Conservation (phyloP, 1,140 invertebrate genomes). For the Rhyacophila brunnea region DNA sequence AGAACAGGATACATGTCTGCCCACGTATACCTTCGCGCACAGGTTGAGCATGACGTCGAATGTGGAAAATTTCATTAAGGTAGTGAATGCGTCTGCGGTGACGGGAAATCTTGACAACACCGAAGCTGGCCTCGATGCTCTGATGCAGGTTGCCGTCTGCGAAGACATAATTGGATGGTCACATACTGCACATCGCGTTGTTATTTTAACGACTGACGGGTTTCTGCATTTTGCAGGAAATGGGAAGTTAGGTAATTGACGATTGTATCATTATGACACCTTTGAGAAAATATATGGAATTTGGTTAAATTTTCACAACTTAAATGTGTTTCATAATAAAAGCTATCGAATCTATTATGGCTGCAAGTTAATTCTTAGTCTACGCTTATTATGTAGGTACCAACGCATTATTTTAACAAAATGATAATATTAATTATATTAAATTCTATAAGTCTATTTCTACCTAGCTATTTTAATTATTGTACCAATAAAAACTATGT, state of each 20-base stretch:
- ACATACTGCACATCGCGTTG: constrained; percentile 57
- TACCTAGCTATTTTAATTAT: too few species aligned
- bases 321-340: too few species aligned
- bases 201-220: constrained; percentile 64
- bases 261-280: too few species aligned
- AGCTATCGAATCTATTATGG: too few species aligned
- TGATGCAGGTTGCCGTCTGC: constrained; percentile 97
- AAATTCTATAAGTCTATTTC: too few species aligned
- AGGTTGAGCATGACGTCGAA: constrained; percentile 59
- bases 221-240: constrained; percentile 65
- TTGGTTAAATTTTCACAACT: too few species aligned
- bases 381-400: too few species aligned
- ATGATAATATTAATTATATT: too few species aligned
- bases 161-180: constrained; percentile 65
- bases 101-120: constrained; percentile 97
- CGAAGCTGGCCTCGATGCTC: constrained; percentile 96
- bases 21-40: constrained; percentile 71
- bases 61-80: constrained; percentile 48
- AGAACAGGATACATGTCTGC: constrained; percentile 53
- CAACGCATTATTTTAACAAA: too few species aligned
- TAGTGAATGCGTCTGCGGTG: constrained; percentile 67
- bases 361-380: too few species aligned
- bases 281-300: too few species aligned
- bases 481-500: too few species aligned
- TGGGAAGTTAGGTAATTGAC: constrained; percentile 57